Conservation (phyloP, 2,797 vertebrate species). For the Pseudochromis fuscus region DNA sequence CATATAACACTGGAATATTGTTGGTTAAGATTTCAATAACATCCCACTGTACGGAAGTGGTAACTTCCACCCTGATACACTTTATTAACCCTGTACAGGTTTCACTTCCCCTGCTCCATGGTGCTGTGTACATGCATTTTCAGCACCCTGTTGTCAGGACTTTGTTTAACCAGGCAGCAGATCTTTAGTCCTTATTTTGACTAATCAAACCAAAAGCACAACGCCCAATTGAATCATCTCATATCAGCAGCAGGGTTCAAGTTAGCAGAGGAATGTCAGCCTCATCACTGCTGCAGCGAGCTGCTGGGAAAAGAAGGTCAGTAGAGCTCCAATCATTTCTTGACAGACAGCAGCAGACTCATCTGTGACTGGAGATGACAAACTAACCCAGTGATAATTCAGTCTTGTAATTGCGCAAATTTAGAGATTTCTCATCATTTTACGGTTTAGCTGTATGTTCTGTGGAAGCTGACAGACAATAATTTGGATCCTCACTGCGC, state of each 20-base stretch:
- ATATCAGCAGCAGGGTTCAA: neutral
- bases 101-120: conserved; percentile 46
- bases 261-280: conserved; percentile 6
- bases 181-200: neutral
- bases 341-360: conserved; percentile 28
- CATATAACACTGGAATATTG: neutral
- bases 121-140: conserved; percentile 1
- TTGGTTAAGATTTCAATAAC: neutral
- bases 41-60: neutral
- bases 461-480: neutral
- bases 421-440: conserved; percentile 3
- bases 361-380: conserved; percentile 32
- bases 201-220: conserved; percentile 16
- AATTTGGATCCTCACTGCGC: conserved; percentile 1
- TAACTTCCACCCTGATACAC: conserved; percentile 20
- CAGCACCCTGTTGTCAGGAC: conserved; percentile 5
- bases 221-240: conserved; percentile 5
- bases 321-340: conserved; percentile 9
- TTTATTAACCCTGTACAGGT: conserved; percentile 28
- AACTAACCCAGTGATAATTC: conserved; percentile 9
- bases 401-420: neutral
- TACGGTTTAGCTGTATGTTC: neutral
- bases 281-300: conserved; percentile 5
- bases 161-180: neutral
- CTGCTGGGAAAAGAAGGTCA: conserved; percentile 25